Percentiles rank a stretch among this genome's conserved stretches.
Conservation (phyloP, 2,113 vertebrate species). For the Rhombomys opimus region DNA sequence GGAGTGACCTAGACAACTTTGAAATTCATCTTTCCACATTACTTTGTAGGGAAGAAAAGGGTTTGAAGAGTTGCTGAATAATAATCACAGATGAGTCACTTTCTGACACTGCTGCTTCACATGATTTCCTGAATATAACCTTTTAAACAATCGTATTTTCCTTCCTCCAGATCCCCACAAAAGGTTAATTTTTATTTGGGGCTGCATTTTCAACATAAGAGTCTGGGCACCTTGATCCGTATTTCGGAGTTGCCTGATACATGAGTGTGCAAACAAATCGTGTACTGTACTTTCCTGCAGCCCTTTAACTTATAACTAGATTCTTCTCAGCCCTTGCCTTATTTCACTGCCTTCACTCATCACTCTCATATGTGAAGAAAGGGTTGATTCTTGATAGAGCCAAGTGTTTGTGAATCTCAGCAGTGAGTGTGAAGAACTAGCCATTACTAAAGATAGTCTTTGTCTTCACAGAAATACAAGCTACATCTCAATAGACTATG, state of each 20-base stretch:
- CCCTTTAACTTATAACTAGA: neutral
- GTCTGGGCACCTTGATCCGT: neutral
- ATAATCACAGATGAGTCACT: constrained; percentile 50
- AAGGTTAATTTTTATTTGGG: neutral
- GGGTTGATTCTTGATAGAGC: neutral
- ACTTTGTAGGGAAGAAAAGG: neutral
- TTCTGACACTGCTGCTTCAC: neutral
- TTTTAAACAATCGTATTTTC: neutral
- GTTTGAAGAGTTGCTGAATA: constrained; percentile 57
- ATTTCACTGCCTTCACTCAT: neutral
- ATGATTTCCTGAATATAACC: constrained; percentile 31
- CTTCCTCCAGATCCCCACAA: neutral
- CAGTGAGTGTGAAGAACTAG: neutral
- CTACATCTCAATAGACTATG: neutral
- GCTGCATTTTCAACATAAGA: neutral
- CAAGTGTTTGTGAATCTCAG: neutral
- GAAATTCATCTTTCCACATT: constrained; percentile 8
- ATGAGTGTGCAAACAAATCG: neutral
- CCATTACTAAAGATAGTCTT: neutral
- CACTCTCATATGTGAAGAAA: neutral
- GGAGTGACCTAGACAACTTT: neutral
- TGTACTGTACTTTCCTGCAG: rapidly evolving
- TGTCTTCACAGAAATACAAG: neutral
- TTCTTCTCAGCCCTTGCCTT: rapidly evolving
- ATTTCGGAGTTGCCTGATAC: rapidly evolving